These are phyloP conservation scores for Sarcoramphus papa DNA, from an alignment of 2,797 vertebrate genomes.

Conservation along the genomic window DNA sequence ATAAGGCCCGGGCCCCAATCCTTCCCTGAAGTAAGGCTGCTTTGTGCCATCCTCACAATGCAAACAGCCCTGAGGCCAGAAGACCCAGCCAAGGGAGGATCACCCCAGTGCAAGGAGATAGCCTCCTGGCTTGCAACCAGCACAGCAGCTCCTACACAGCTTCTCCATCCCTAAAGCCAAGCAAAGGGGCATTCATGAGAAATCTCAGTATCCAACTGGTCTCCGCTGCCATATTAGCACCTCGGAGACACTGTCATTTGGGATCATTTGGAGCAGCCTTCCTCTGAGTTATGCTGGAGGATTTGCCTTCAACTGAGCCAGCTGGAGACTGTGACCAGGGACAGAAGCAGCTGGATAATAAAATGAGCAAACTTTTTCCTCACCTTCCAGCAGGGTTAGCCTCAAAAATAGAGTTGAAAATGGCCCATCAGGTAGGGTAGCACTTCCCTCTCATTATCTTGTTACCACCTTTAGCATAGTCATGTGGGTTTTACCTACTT, in stretches of 20 bases:
- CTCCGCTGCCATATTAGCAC: not conserved
- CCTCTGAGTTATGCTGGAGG: not conserved
- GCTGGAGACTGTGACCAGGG: not conserved
- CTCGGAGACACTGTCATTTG: not conserved
- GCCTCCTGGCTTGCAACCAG: conserved; percentile 18
- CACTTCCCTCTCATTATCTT: not conserved
- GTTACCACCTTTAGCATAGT: not conserved
- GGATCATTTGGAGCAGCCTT: not conserved
- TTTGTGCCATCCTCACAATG: conserved; percentile 44
- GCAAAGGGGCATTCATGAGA: not conserved
- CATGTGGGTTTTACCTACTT: not conserved
- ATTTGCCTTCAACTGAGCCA: not conserved
- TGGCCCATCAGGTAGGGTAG: not conserved
- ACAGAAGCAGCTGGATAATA: not conserved
- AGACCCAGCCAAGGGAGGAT: conserved; percentile 48
- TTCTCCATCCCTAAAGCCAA: not conserved
- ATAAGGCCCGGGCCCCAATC: conserved; percentile 31
- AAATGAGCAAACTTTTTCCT: not conserved
- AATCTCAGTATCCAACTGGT: not conserved
- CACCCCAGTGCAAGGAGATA: not conserved
- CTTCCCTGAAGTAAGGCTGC: conserved; percentile 45
- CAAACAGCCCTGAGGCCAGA: conserved; percentile 19
- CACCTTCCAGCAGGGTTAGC: not conserved
- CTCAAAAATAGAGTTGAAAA: not conserved
- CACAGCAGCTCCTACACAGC: not conserved